Evolutionary conservation across 2,797 vertebrate genomes (phyloP).

Genomic region (Australoheros facetus): DNA sequence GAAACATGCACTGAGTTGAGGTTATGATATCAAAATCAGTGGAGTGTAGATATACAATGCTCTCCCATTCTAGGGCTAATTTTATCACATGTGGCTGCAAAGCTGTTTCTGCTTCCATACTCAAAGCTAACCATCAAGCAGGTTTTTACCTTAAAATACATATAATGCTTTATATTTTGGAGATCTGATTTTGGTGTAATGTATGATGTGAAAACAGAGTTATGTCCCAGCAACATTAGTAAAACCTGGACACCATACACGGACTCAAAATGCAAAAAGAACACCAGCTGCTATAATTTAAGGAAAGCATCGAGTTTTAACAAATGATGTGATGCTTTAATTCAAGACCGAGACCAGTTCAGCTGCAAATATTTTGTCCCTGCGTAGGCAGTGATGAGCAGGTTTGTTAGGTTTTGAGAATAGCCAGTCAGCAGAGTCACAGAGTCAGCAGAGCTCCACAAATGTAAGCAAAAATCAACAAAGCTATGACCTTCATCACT

Average conservation of each 20-base stretch:
- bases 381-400: neutral
- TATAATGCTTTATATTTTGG: neutral
- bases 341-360: neutral
- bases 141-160: neutral
- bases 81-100: neutral
- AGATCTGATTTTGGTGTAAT: neutral
- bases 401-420: neutral
- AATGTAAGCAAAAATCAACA: neutral
- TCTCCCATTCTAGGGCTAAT: neutral
- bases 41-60: neutral
- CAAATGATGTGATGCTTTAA: neutral
- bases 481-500: neutral
- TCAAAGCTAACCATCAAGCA: neutral
- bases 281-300: neutral
- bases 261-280: neutral
- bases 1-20: neutral
- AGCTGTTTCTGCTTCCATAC: neutral
- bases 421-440: neutral
- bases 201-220: neutral
- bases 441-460: neutral
- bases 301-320: neutral
- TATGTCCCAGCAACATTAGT: neutral
- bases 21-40: neutral
- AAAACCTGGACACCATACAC: neutral
- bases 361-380: neutral